Evolutionary conservation across 1,140 invertebrate genomes (phyloP).

Genomic region (Papilio glaucus): DNA sequence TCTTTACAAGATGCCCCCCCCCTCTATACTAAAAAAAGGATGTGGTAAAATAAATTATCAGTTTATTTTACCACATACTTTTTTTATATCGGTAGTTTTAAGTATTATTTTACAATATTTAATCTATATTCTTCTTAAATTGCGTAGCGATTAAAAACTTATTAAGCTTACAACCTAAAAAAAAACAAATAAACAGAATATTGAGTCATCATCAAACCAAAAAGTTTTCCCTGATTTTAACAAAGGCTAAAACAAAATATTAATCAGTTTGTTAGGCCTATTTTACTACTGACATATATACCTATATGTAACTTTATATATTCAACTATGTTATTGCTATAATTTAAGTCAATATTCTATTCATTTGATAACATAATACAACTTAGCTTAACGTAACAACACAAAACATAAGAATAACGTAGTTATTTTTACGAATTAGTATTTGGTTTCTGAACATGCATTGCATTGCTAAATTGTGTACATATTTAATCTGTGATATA

Average conservation of each 20-base stretch:
- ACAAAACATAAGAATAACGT: conserved; percentile 48
- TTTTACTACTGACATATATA: background rate
- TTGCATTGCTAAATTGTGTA: conserved; percentile 36
- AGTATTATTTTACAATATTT: too few species aligned
- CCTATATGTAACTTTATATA: background rate
- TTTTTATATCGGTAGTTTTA: too few species aligned
- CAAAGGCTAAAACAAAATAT: background rate
- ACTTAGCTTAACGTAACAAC: conserved; percentile 53
- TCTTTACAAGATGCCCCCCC: too few species aligned
- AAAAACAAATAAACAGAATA: conserved; percentile 32
- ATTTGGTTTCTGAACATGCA: conserved; percentile 69
- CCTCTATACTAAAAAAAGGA: too few species aligned
- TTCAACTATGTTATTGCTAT: background rate
- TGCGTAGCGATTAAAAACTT: conserved; percentile 6
- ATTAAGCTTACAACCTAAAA: conserved; percentile 1
- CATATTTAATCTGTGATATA: conserved; percentile 32
- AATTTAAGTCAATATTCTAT: conserved; percentile 29
- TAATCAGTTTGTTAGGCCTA: background rate
- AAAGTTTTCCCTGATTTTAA: background rate
- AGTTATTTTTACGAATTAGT: conserved; percentile 66
- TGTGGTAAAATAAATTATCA: background rate
- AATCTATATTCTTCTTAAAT: conserved; percentile 12
- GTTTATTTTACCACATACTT: background rate
- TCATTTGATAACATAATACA: conserved; percentile 38
- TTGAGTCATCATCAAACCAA: background rate